Conservation (phyloP, 1,140 invertebrate species). For the Papilio machaon region DNA sequence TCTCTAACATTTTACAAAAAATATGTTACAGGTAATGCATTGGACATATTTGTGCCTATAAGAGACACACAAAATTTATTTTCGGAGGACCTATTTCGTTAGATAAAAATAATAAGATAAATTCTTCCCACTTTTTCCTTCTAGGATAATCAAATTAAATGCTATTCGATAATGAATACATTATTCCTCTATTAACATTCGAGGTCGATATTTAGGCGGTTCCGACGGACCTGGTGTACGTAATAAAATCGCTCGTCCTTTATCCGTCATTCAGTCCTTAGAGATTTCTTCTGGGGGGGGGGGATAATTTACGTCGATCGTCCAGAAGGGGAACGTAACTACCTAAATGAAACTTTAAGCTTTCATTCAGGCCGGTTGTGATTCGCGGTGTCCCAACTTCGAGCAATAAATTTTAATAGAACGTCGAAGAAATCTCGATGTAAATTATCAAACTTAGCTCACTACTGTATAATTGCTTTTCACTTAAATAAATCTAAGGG, state of each 20-base stretch:
- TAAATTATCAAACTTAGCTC: conserved; percentile 53
- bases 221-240: conserved; percentile 68
- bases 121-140: conserved; percentile 36
- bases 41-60: too few species aligned
- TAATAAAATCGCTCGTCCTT: conserved; percentile 77
- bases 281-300: conserved; percentile 70
- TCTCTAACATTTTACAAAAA: neutral
- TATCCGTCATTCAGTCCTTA: conserved; percentile 79
- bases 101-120: neutral
- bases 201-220: conserved; percentile 70
- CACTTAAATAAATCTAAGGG: conserved; percentile 28
- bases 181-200: conserved; percentile 77
- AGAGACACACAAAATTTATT: neutral
- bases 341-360: conserved; percentile 79
- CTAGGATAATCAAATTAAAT: conserved; percentile 67
- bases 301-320: conserved; percentile 75
- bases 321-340: conserved; percentile 76
- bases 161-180: conserved; percentile 69
- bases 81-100: neutral
- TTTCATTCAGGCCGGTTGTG: conserved; percentile 73
- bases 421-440: conserved; percentile 57
- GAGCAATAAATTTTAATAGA: conserved; percentile 76
- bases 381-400: conserved; percentile 73
- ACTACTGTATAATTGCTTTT: conserved; percentile 41
- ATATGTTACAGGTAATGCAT: too few species aligned